A percentile compares a stretch with the other conserved stretches of the same genome.
phyloP scores from a whole-genome alignment of 2,888 invertebrate genomes.

The Rapana venosa region DNA sequence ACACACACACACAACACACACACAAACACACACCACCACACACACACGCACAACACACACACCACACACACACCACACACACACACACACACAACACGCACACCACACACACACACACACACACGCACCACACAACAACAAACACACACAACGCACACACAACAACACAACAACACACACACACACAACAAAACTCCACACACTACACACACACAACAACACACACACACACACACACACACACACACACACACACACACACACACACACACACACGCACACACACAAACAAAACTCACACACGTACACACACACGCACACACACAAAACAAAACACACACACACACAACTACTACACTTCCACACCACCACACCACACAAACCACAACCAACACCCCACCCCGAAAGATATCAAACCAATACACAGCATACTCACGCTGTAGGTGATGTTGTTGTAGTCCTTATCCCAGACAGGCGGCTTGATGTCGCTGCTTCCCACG shows the following conservation, averaged over 20 bases:
- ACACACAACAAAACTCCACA: too few relatives aligned
- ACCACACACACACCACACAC: neutral
- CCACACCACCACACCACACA: constrained; percentile 5
- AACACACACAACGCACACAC: too few relatives aligned
- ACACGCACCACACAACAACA: too few relatives aligned
- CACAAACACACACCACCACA: neutral
- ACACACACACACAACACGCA: neutral
- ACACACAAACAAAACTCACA: neutral
- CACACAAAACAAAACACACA: neutral
- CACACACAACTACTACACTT: neutral
- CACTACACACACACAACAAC: neutral
- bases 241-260: neutral
- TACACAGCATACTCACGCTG: neutral
- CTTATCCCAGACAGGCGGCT: constrained; percentile 39
- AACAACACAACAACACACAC: too few relatives aligned
- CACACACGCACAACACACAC: neutral
- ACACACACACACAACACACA: neutral
- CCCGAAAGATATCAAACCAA: neutral
- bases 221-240: neutral
- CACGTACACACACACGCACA: neutral
- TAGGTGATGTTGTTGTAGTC: constrained; percentile 14
- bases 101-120: too few relatives aligned
- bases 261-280: neutral
- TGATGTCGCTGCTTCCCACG: constrained; percentile 4
- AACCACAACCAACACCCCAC: too few relatives aligned